Conservation (phyloP, 2,888 invertebrate species). For the Philonicus albiceps region DNA sequence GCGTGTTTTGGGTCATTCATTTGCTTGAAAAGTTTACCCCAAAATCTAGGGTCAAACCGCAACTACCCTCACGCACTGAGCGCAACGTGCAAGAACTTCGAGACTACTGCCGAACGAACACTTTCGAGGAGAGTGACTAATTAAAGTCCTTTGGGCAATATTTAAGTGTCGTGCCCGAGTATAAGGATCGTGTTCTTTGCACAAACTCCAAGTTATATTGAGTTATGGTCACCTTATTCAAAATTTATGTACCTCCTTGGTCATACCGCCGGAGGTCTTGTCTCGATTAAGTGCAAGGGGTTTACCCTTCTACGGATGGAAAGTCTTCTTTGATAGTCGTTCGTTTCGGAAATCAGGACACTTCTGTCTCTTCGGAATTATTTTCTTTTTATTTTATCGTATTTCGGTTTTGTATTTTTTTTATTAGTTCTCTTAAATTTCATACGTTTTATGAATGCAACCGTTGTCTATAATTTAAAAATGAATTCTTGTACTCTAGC, state of each 20-base stretch:
- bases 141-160: conserved; percentile 40
- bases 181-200: conserved; percentile 1
- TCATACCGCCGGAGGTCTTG: neutral
- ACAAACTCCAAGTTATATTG: conserved; percentile 30
- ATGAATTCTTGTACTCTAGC: no score
- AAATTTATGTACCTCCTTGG: conserved; percentile 26
- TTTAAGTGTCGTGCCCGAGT: conserved; percentile 36
- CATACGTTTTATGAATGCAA: no score
- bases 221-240: conserved; percentile 39
- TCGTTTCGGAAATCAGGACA: neutral
- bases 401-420: no score
- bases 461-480: no score
- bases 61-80: conserved; percentile 22
- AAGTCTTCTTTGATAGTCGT: neutral
- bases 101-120: neutral
- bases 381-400: no score
- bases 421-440: no score
- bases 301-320: neutral
- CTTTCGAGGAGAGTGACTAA: conserved; percentile 18
- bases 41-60: conserved; percentile 41
- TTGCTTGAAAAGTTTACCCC: neutral
- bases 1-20: conserved; percentile 39
- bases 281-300: neutral
- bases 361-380: neutral
- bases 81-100: neutral